phyloP scores from a whole-genome alignment of 2,797 vertebrate genomes.

The Enteromius viviparus region DNA sequence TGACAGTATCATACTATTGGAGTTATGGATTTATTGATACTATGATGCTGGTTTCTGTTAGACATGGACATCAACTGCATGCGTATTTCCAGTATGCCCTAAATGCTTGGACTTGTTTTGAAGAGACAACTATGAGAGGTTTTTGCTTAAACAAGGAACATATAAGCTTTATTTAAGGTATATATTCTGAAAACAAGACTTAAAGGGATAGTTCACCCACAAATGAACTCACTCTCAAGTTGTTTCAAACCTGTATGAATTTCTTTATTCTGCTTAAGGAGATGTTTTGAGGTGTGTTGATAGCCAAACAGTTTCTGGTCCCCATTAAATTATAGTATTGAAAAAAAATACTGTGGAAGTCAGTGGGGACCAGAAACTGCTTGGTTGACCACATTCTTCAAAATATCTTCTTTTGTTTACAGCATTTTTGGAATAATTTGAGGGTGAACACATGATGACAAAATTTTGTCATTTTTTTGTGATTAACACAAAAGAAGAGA shows the following conservation, averaged over 20 bases:
- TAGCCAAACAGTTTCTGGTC: background rate
- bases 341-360: background rate
- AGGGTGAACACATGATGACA: background rate
- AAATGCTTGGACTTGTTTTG: background rate
- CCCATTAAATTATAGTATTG: background rate
- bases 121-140: background rate
- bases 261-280: background rate
- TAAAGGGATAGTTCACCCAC: background rate
- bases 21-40: conserved; percentile 18
- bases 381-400: background rate
- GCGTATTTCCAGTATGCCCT: background rate
- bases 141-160: background rate
- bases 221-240: background rate
- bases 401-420: background rate
- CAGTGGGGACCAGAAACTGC: background rate
- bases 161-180: background rate
- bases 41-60: background rate
- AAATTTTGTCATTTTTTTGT: too few relatives aligned
- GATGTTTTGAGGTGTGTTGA: background rate
- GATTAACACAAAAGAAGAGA: too few relatives aligned
- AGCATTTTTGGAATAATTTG: background rate
- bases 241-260: background rate
- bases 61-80: background rate
- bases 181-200: background rate
- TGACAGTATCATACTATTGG: background rate